Evolutionary conservation across 2,888 invertebrate genomes (phyloP).

Genomic region (Dynastes tityus): DNA sequence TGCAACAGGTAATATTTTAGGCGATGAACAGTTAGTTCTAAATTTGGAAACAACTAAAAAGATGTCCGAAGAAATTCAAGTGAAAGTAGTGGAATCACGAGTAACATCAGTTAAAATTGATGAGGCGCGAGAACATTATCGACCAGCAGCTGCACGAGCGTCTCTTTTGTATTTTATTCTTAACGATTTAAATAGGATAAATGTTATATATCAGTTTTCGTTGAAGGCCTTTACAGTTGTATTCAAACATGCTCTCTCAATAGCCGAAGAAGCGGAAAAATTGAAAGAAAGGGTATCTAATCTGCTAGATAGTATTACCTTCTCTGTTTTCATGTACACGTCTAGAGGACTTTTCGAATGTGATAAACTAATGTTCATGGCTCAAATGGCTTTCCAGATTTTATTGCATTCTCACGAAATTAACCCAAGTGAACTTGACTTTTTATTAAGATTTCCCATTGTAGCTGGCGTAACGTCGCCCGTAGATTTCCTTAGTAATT

Average conservation of each 20-base stretch:
- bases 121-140: conserved; percentile 90
- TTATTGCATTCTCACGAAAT: conserved; percentile 79
- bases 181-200: conserved; percentile 92
- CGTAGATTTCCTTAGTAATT: conserved; percentile 86
- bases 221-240: conserved; percentile 94
- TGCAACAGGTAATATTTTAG: conserved; percentile 93
- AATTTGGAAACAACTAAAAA: conserved; percentile 95
- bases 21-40: conserved; percentile 91
- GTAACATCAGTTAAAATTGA: conserved; percentile 91
- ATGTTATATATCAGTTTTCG: conserved; percentile 96
- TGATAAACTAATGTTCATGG: conserved; percentile 92
- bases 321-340: conserved; percentile 89
- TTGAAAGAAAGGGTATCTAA: conserved; percentile 82
- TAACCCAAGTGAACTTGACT: conserved; percentile 85
- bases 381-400: conserved; percentile 84
- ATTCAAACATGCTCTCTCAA: conserved; percentile 87
- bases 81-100: conserved; percentile 90
- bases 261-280: conserved; percentile 80
- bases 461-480: conserved; percentile 83
- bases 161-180: conserved; percentile 94
- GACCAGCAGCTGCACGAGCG: conserved; percentile 87
- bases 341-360: conserved; percentile 92
- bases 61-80: conserved; percentile 91
- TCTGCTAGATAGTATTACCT: conserved; percentile 91
- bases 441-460: conserved; percentile 88